Base-by-base conservation (phyloP, 64 coral and sea anemone genomes). In the Trachythela sp. region DNA sequence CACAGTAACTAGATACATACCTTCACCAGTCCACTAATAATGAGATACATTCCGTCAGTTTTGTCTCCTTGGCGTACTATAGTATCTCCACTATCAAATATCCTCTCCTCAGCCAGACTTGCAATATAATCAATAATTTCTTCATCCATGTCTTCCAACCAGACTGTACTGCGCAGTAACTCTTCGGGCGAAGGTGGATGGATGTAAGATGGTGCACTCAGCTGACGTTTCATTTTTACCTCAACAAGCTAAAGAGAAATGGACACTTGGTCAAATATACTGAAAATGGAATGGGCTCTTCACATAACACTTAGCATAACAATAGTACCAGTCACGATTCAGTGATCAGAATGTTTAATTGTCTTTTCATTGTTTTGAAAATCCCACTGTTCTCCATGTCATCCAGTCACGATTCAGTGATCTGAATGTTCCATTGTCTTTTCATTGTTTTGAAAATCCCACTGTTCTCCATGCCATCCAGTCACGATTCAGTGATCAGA, bases 21-120 rank as follows among this genome's bases (percentile, higher is more conserved):
- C 95, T 99, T 99, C 35, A 99, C 91, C 93, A 99, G 94, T 13
- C 95, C 95, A 56, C 84, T 90, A 58, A 99, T 80, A 68, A 99
- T 99, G 33, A 99, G 59, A 83, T 99, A 99, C 54, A 99, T 94
- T 20, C 95, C 95, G 31, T 90, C 92, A 4, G 89, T 88, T 14
- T 94, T 89, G 59, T 99, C 93, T 35, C 95, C 95, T 64, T 99
- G 95, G 52, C 89, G 92, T 9, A 93, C 87, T 17, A 99, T 99
- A 17, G 93, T 99, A 11, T 99, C 93, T 13, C 95, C 95, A 50
- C 77, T 92, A 37, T 94, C 91, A 36, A 99, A 99, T 45, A 93
- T 13, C 39, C 89, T 91, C 36, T 94, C 94, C 24, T 92, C 91
- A 2, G 95, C 93, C 18, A 91, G 85, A 11, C 54, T 48, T 0